Percentiles rank a stretch among this genome's conserved stretches.
phyloP scores from a whole-genome alignment of 1,140 invertebrate genomes.

The Hycleus phaleratus region DNA sequence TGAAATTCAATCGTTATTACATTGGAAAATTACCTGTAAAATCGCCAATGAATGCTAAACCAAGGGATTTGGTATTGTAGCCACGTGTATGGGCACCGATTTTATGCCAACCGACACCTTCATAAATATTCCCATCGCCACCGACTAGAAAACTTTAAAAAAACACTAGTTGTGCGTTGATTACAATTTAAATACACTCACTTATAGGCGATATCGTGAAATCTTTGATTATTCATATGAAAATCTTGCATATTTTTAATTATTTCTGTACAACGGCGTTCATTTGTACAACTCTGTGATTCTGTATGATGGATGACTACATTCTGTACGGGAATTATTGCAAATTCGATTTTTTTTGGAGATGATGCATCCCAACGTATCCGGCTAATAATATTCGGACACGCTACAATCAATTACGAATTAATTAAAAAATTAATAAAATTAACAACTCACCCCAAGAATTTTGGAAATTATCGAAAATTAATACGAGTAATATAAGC shows the following conservation, averaged over 20 bases:
- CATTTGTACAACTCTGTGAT: constrained; percentile 46
- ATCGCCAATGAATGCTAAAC: constrained; percentile 51
- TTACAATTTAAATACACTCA: constrained; percentile 32
- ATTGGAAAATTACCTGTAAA: constrained; percentile 32
- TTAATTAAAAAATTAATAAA: neutral
- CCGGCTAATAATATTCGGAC: constrained; percentile 31
- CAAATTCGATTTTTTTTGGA: constrained; percentile 45
- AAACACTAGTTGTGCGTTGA: constrained; percentile 17
- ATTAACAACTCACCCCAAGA: neutral
- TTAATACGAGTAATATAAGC: no score
- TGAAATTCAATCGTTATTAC: constrained; percentile 1
- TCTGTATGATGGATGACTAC: constrained; percentile 67
- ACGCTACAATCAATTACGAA: neutral
- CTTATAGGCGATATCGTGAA: constrained; percentile 56
- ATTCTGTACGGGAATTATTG: constrained; percentile 48
- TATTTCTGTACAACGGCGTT: constrained; percentile 43
- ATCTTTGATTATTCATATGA: constrained; percentile 50
- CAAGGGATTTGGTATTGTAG: constrained; percentile 52
- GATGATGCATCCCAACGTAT: constrained; percentile 39
- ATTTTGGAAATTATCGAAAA: no score
- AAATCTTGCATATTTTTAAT: constrained; percentile 50
- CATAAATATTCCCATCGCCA: constrained; percentile 68
- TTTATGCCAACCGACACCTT: constrained; percentile 66
- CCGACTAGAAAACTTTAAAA: constrained; percentile 63
- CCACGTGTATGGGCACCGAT: constrained; percentile 61